Conservation (phyloP, 2,888 invertebrate species). For the Chrysomela aeneicollis region DNA sequence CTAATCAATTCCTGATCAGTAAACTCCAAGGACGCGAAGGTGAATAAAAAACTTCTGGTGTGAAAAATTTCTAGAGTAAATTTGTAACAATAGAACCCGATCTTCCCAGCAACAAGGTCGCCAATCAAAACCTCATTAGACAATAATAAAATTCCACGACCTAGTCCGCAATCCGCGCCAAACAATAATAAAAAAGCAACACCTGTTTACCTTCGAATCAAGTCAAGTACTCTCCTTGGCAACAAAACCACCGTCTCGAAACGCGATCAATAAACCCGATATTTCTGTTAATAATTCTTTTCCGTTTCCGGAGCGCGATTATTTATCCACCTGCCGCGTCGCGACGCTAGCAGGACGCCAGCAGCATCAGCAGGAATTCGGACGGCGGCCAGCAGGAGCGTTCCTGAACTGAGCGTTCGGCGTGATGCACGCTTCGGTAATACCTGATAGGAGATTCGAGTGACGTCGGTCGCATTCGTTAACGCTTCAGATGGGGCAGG, state of each 20-base stretch:
- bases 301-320: neutral
- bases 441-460: constrained; percentile 25
- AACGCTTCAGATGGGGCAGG: constrained; percentile 31
- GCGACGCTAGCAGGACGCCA: constrained; percentile 31
- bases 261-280: constrained; percentile 7
- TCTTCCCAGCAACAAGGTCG: neutral
- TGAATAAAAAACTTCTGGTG: too few species aligned
- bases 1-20: too few species aligned
- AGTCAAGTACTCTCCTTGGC: neutral
- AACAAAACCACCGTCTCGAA: constrained; percentile 27
- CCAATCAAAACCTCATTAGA: constrained; percentile 4
- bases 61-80: too few species aligned
- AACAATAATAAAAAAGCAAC: neutral
- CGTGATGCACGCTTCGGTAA: constrained; percentile 28
- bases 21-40: too few species aligned
- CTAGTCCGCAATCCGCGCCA: neutral
- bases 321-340: constrained; percentile 27
- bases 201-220: neutral
- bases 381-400: constrained; percentile 16
- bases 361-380: constrained; percentile 25
- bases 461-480: constrained; percentile 27
- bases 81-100: too few species aligned
- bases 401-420: constrained; percentile 33
- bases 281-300: neutral
- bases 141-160: neutral